Evolutionary conservation across 1,140 invertebrate genomes (phyloP).

Genomic region (Aphis gossypii): DNA sequence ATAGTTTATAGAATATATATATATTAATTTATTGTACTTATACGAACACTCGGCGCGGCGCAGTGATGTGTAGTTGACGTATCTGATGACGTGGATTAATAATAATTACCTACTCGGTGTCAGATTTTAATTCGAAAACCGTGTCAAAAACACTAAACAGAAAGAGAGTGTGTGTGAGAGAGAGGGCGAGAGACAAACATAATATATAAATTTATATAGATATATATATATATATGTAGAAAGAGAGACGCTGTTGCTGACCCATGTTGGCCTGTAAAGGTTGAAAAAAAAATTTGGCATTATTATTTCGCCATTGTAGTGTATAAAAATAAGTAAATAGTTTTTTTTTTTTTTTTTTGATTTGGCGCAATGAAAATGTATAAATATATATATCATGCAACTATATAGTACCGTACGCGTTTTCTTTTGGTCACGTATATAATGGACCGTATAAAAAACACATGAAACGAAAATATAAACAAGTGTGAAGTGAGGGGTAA

Average conservation of each 20-base stretch:
- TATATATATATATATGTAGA: not conserved
- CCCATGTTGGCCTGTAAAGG: not conserved
- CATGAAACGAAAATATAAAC: conserved; percentile 24
- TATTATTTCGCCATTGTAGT: conserved; percentile 52
- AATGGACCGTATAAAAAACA: conserved; percentile 44
- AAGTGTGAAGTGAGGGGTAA: not conserved
- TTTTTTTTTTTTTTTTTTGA: conserved; percentile 41
- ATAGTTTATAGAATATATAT: not conserved
- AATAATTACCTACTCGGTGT: conserved; percentile 55
- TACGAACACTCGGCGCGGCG: not conserved
- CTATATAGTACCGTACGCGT: not conserved
- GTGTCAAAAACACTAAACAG: conserved; percentile 46
- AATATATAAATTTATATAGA: not conserved
- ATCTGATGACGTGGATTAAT: conserved; percentile 57
- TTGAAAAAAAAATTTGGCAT: conserved; percentile 47
- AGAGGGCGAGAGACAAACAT: not conserved
- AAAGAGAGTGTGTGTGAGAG: not conserved
- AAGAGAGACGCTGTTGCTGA: conserved; percentile 20
- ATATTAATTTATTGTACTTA: not conserved
- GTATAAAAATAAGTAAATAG: conserved; percentile 16
- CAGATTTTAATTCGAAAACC: conserved; percentile 57
- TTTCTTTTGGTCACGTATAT: conserved; percentile 52
- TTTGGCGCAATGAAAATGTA: conserved; percentile 12
- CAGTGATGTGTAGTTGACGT: conserved; percentile 33
- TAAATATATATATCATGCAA: not conserved